Evolutionary conservation across 2,113 vertebrate genomes (phyloP).

Genomic region (Sorex araneus): DNA sequence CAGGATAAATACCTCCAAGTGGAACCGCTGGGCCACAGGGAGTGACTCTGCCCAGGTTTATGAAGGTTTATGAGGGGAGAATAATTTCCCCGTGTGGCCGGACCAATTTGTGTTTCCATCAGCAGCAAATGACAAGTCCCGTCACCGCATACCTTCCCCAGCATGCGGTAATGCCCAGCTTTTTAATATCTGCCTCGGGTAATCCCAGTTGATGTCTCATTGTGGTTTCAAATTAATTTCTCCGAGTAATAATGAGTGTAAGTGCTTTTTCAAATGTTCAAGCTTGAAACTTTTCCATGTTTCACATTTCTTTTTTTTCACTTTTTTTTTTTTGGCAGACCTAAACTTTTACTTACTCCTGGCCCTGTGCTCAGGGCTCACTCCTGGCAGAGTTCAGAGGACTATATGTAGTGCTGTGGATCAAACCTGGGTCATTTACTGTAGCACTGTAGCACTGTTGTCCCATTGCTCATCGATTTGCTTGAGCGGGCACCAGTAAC

Average conservation of each 20-base stretch:
- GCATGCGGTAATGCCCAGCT: neutral
- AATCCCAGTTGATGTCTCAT: conserved; percentile 10
- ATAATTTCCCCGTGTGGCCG: conserved; percentile 54
- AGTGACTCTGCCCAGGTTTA: conserved; percentile 64
- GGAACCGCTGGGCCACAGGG: conserved; percentile 26
- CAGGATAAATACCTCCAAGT: neutral
- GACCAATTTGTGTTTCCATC: conserved; percentile 58
- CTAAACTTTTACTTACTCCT: too few species aligned
- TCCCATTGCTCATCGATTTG: too few species aligned
- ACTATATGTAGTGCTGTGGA: too few species aligned
- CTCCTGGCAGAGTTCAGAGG: neutral
- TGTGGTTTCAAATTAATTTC: conserved; percentile 66
- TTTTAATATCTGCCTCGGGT: conserved; percentile 50
- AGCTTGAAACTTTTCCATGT: neutral
- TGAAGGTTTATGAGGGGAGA: conserved; percentile 69
- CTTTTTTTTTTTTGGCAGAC: too few species aligned
- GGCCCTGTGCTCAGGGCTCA: too few species aligned
- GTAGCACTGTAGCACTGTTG: too few species aligned
- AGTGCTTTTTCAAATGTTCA: conserved; percentile 16
- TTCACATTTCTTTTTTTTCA: too few species aligned
- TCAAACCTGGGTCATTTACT: too few species aligned
- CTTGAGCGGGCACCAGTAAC: too few species aligned
- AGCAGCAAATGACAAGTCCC: conserved; percentile 40
- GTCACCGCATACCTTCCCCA: conserved; percentile 7
- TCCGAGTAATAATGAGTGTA: conserved; percentile 30